Evolutionary conservation across 2,113 vertebrate species (phyloP), one percentile per base, ranked within the genome.

Genomic region (Chamaea fasciata): DNA sequence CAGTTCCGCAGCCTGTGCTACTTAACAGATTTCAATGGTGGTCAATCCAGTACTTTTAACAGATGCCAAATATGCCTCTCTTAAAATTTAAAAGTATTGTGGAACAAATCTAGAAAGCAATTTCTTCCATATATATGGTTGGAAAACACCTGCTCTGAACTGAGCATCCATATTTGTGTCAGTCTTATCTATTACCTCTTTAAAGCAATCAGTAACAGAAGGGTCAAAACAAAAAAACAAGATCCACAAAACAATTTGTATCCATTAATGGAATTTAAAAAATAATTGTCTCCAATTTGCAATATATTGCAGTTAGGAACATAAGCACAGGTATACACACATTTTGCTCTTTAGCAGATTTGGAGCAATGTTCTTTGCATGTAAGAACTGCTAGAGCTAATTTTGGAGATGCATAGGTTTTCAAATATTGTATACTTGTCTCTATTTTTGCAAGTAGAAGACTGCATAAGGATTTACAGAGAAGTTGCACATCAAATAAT

Each of bases 281-380:
- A 49, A 49, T 49, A 24, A 19, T 74, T 63, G 4, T 33, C 79
- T 80, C 20, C 11, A 83, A 81, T 70, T 67, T 47, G 44, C n/a
- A 53, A 3, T 30, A 13, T n/a, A 35, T 60, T 87, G 68, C 41
- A 85, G 11, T 67, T 44, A 57, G 13, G 31, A 80, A 46, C 5
- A 31, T 7, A 28, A 9, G 1, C 14, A n/a, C 1, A 13, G 5
- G 7, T 26, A 39, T 39, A 52, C 8, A 30, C 24, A 24, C 3
- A 16, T 44, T 83, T 59, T 75, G 5, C 5, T 37, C 49, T 52
- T 41, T 18, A 70, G 26, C 7, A 59, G 76, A 84, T 81, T 55
- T 80, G 3, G 12, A 84, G 20, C 26, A 63, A 65, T 42, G 15
- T 6, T 82, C 14, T 55, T 13, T 37, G 18, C 20, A 2, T 24